Base-by-base conservation (phyloP, 2,888 invertebrate species). In the Temnothorax unifasciatus region DNA sequence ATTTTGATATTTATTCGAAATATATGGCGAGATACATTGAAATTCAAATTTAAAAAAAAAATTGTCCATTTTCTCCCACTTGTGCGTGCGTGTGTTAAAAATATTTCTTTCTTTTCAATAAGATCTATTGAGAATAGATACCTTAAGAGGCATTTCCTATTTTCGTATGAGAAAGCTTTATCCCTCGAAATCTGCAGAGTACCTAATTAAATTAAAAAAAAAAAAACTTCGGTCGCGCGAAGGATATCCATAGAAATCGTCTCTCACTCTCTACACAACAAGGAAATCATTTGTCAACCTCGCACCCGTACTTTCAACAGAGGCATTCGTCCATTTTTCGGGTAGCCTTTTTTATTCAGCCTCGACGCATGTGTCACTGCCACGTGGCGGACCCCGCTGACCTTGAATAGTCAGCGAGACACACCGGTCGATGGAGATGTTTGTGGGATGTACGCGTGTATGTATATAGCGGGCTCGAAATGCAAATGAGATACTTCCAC, bases 401-500 rank as follows among this genome's bases (percentile, higher is more conserved):
- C 90, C 90, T 90, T 90, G 90, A 85, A 86, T 84, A 85, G 86
- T 89, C 90, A 81, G 74, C 84, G 84, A 87, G 88, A 88, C 85
- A 66, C 85, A 64, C 69, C 18, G 82, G 74, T 74, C 84, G 83
- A 90, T 90, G 89, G 89, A 90, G 90, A 90, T 85, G 85, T 90
- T 82, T 82, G 83, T 77, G 77, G 81, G 85, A 83, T 50, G 69
- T 66, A 63, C 54, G 63, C 29, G 81, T 66, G 71, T 84, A 73
- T 74, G 73, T 84, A 74, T 84, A 74, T 86, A 77, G 68, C 85
- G 75, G 79, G 69, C 83, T 83, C 86, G 87, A 87, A 89, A 90
- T 90, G 90, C 86, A 90, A 90, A 90, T 90, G 74, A 81, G 63
- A 77, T n/a, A 68, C 75, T 90, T 90, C 90, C 87, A 90, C 90